Evolutionary conservation across 2,113 vertebrate species (phyloP), one percentile per base, ranked within the genome.

Genomic region (Nothoprocta pentlandii): DNA sequence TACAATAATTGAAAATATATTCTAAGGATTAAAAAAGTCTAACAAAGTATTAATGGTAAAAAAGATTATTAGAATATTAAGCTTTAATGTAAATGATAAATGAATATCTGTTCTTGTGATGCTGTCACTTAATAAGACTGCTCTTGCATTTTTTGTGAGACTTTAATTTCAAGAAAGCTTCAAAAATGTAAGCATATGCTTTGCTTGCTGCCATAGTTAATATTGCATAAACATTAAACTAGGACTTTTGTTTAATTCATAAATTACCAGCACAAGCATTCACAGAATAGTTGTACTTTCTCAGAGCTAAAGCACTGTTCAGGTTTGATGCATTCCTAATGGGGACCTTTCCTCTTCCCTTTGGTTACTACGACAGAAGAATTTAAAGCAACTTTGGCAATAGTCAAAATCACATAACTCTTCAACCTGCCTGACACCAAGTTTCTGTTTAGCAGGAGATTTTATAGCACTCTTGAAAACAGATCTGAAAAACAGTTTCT

Each of bases 381-480:
- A 90, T 75, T 80, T 89, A 47, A 44, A 86, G 56, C 49, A 69
- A 36, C 36, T 89, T 12, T 58, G 46, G 71, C 75, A 85, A 81
- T 42, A 74, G 44, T 5, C 49, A 74, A 83, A 93, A 6, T 1
- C 22, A 26, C 25, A 46, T 34, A 61, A 26, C 25, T 75, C 44
- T 21, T 15, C 91, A 66, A 90, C 47, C 71, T 76, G 73, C 36
- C 82, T 16, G 3, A 25, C 23, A 61, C 41, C 56, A 21, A 30
- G 44, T 63, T 83, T 64, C 51, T 81, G 56, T 77, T 78, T 66
- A 88, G 32, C 42, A 66, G 4, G 39, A 90, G 68, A 54, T 87
- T 95, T 71, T 86, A 93, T 32, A 68, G 12, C n/a, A 26, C 58
- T 34, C 67, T 14, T 30, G 41, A 91, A 94, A 95, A 88, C 17